A percentile compares a stretch with the other conserved stretches of the same genome.
These are phyloP conservation scores for Pseudochromis fuscus DNA, from an alignment of 2,797 vertebrate genomes.

Conservation along the genomic window DNA sequence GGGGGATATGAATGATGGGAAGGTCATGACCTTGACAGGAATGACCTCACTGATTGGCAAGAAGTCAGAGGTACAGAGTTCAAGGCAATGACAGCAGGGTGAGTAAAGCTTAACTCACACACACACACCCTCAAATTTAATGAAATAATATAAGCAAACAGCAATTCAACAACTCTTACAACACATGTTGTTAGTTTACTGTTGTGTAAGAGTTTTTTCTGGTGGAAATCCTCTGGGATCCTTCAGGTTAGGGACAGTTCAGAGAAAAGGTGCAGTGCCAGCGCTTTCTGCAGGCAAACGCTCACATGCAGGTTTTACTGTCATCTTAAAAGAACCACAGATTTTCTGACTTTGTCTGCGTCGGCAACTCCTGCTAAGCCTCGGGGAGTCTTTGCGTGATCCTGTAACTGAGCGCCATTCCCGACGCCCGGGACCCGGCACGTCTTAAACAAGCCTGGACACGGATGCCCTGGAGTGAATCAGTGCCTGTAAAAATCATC, in stretches of 20 bases:
- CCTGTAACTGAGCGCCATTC: slow-evolving; percentile 65
- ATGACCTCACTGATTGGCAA: slow-evolving; percentile 27
- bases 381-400: slow-evolving; percentile 71
- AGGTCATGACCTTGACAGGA: slow-evolving; percentile 35
- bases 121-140: slow-evolving; percentile 3
- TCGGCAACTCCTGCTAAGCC: slow-evolving; percentile 76
- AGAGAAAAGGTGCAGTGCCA: slow-evolving; percentile 58
- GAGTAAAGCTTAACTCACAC: slow-evolving; percentile 61
- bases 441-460: slow-evolving; percentile 81
- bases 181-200: slow-evolving; percentile 20
- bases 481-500: slow-evolving; percentile 69
- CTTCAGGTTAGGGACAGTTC: slow-evolving; percentile 44
- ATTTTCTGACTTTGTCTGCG: slow-evolving; percentile 68
- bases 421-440: slow-evolving; percentile 55
- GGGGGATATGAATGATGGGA: slow-evolving; percentile 12
- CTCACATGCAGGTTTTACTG: slow-evolving; percentile 61
- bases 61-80: slow-evolving; percentile 6
- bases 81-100: slow-evolving; percentile 36
- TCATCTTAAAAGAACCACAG: slow-evolving; percentile 63
- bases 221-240: slow-evolving; percentile 36
- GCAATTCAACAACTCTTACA: slow-evolving; percentile 18
- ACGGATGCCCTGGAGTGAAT: slow-evolving; percentile 74
- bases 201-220: slow-evolving; percentile 14
- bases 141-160: slow-evolving; percentile 49
- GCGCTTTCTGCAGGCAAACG: slow-evolving; percentile 70